Base-by-base conservation (phyloP, 2,113 vertebrate genomes). In the Ciconia boyciana region DNA sequence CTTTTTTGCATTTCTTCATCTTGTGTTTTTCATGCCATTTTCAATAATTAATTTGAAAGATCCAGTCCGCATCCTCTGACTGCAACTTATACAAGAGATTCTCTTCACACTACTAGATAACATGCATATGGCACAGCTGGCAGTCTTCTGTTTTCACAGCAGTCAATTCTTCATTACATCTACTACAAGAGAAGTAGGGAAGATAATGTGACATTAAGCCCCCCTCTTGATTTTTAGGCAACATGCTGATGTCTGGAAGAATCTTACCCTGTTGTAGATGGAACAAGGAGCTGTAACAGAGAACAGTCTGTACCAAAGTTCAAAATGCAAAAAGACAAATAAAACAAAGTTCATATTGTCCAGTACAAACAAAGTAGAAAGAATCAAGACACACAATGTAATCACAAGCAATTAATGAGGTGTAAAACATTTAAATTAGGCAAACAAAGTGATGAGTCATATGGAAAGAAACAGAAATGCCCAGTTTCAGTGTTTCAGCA, bases 11-110 rank as follows among this genome's bases (percentile, higher is more conserved):
- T 85, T 85, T 88, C 44, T 87, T 84, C 25, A 55, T 61, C 26
- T 75, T 60, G 29, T 31, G 41, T 60, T 83, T 89, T 57, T 64
- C 20, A 46, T 26, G 26, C 4, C 32, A 70, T 34, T 83, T 80
- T 83, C 55, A 92, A 24, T 78, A 93, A 95, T 77, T 89, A 54
- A 88, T 83, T 54, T 76, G 44, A 87, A 95, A 86, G 62, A 84
- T 9, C 20, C 10, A 58, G 58, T 15, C 46, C 85, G 75, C 46
- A 75, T 62, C n/a, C n/a, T 78, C 76, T 71, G 86, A 51, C 54
- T 81, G 14, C 51, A 81, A 58, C 46, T 69, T 70, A 78, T 15
- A 80, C 32, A 69, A 51, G 17, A 54, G 36, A 20, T 19, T 93
- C 36, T 90, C 55, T 64, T 75, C 64, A 32, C 22, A 36, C 51